Conservation (phyloP, 2,888 invertebrate genomes). For the Drosophila merina region DNA sequence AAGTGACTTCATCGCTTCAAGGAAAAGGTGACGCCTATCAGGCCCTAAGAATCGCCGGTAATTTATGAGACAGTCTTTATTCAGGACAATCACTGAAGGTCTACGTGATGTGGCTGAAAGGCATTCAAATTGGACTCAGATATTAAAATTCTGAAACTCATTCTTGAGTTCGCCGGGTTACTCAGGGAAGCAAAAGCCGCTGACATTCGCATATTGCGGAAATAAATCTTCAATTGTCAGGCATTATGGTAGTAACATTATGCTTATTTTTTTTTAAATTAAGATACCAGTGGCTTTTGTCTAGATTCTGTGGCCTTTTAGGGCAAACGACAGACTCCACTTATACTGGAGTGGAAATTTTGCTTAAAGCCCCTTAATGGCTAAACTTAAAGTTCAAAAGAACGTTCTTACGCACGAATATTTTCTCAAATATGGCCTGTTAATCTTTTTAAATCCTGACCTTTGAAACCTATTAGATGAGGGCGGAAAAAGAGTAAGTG, state of each 20-base stretch:
- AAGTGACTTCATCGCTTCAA: slow-evolving; percentile 19
- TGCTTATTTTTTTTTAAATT: slow-evolving; percentile 23
- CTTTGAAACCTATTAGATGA: slow-evolving; percentile 64
- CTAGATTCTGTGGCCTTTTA: slow-evolving; percentile 42
- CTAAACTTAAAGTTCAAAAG: slow-evolving; percentile 22
- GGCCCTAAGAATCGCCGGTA: slow-evolving; percentile 17
- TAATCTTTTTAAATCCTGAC: slow-evolving; percentile 40
- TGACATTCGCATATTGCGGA: slow-evolving; percentile 26
- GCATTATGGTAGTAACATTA: slow-evolving; percentile 15
- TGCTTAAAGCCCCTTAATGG: slow-evolving; percentile 32
- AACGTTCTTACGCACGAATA: slow-evolving; percentile 1
- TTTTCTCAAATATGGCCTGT: not conserved
- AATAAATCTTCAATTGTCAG: slow-evolving; percentile 45
- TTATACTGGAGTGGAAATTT: slow-evolving; percentile 4
- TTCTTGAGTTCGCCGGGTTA: slow-evolving; percentile 23
- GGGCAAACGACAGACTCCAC: slow-evolving; percentile 28
- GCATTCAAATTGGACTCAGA: slow-evolving; percentile 37
- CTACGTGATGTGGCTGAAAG: slow-evolving; percentile 50
- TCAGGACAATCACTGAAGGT: slow-evolving; percentile 36
- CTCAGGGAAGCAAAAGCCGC: slow-evolving; percentile 16
- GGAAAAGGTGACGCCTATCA: slow-evolving; percentile 7
- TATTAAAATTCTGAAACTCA: slow-evolving; percentile 10
- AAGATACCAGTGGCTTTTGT: slow-evolving; percentile 40
- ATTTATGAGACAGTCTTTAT: slow-evolving; percentile 55
- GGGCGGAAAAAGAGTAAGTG: slow-evolving; percentile 8